Base-by-base conservation (phyloP, 2,113 vertebrate genomes). In the Cynocephalus volans region DNA sequence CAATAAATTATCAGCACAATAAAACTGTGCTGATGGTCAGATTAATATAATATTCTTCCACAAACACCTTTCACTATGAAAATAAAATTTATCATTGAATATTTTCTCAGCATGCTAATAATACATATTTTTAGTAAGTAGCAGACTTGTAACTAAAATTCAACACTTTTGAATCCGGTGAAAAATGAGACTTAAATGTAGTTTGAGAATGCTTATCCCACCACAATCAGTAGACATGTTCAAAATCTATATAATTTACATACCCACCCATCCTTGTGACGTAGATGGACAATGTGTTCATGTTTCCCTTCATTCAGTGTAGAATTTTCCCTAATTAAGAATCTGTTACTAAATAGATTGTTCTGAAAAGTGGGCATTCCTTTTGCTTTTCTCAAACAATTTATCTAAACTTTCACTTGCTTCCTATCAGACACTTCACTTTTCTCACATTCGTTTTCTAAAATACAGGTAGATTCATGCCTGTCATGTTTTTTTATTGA, bases 341-440 rank as follows among this genome's bases (percentile, higher is more conserved):
- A 58, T 94, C 19, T 36, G 14, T 67, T 23, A 56, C 56, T 90
- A n/a, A 83, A 45, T 24, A 92, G 6, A 92, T 75, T 84, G 31
- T 19, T 84, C 96, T 88, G 21, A 87, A 95, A 94, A 62, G 21
- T 56, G 75, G 8, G 6, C 70, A 75, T 69, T 83, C 23, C 50
- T 84, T 84, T 96, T 88, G 5, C 1, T 88, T 88, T 80, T 76
- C 36, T 84, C 28, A 58, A 92, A 88, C 6, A 28, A 65, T 85
- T 90, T 70, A 26, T 83, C n/a, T 58, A 85, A 84, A 52, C 8
- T 93, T 91, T 88, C 13, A 88, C 8, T 15, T 85, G 9, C 2
- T 92, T 82, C 3, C 5, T 72, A 26, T 41, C 17, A 73, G 0
- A 73, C 9, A 56, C 23, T 5, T 72, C 24, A 86, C 15, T 36